These are phyloP conservation scores for Euglossa dilemma DNA, from an alignment of 1,140 invertebrate genomes.

Conservation along the genomic window DNA sequence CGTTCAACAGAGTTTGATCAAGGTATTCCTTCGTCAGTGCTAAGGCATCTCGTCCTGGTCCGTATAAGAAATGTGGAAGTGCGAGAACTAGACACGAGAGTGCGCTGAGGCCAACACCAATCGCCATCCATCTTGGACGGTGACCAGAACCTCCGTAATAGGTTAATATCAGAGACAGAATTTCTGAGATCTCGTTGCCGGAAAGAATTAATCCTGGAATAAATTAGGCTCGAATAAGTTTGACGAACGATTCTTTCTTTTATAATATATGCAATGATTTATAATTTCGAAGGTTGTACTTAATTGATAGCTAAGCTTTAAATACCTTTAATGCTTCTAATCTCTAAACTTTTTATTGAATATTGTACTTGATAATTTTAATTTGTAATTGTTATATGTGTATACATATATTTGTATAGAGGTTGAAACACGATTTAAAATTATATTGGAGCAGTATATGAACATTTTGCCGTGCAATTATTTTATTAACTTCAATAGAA, in stretches of 20 bases:
- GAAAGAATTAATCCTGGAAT: constrained; percentile 86
- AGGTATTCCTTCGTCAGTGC: constrained; percentile 80
- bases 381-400: no score
- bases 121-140: constrained; percentile 86
- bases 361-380: no score
- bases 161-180: constrained; percentile 84
- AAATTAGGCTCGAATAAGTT: neutral
- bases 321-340: no score
- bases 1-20: constrained; percentile 74
- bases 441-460: no score
- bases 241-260: neutral
- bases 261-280: no score
- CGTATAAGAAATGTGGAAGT: constrained; percentile 87
- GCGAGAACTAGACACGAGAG: constrained; percentile 86
- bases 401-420: no score
- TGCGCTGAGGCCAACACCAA: constrained; percentile 85
- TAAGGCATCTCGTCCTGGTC: constrained; percentile 84
- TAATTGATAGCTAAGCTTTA: no score
- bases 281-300: no score
- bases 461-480: no score
- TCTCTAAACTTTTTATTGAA: no score
- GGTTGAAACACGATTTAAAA: no score
- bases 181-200: constrained; percentile 88
- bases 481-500: no score
- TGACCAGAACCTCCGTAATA: constrained; percentile 85